Evolutionary conservation across 2,888 invertebrate genomes (phyloP).

Genomic region (Masnerella sp.): DNA sequence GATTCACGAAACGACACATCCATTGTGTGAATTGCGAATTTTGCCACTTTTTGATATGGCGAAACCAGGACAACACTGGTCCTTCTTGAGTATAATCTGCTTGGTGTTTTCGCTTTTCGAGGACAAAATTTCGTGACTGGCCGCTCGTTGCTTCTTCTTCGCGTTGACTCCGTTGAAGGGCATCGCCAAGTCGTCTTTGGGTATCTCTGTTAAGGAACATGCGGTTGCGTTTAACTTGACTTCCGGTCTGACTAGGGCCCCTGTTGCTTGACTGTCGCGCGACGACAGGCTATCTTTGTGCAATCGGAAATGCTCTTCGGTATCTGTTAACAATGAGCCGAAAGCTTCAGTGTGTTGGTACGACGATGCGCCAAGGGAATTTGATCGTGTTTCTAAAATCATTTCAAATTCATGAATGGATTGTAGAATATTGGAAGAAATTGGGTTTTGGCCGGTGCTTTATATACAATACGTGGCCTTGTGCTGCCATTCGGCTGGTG

Average conservation of each 20-base stretch:
- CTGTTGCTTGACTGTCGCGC: slow-evolving; percentile 62
- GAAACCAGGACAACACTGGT: slow-evolving; percentile 80
- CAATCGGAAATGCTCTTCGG: slow-evolving; percentile 80
- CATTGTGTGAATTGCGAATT: slow-evolving; percentile 77
- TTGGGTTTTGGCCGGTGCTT: too few relatives aligned
- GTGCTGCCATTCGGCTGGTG: too few relatives aligned
- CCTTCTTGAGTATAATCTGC: slow-evolving; percentile 69
- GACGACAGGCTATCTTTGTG: slow-evolving; percentile 79
- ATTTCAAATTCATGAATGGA: not conserved
- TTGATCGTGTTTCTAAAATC: slow-evolving; percentile 83
- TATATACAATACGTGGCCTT: too few relatives aligned
- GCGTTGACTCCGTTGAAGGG: slow-evolving; percentile 39
- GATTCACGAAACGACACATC: slow-evolving; percentile 73
- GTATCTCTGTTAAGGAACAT: slow-evolving; percentile 62
- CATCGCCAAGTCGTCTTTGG: slow-evolving; percentile 51
- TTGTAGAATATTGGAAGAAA: too few relatives aligned
- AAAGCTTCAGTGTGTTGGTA: slow-evolving; percentile 80
- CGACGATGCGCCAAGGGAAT: slow-evolving; percentile 82
- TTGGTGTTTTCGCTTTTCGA: slow-evolving; percentile 67
- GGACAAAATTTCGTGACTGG: slow-evolving; percentile 41
- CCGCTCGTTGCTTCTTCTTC: slow-evolving; percentile 22
- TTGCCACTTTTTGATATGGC: slow-evolving; percentile 74
- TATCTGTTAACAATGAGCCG: slow-evolving; percentile 80
- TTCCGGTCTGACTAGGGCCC: slow-evolving; percentile 63
- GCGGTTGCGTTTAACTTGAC: slow-evolving; percentile 59